A percentile compares a stretch with the other conserved stretches of the same genome.
Conservation (phyloP, 2,888 invertebrate species). For the Phrixothrix hirtus region DNA sequence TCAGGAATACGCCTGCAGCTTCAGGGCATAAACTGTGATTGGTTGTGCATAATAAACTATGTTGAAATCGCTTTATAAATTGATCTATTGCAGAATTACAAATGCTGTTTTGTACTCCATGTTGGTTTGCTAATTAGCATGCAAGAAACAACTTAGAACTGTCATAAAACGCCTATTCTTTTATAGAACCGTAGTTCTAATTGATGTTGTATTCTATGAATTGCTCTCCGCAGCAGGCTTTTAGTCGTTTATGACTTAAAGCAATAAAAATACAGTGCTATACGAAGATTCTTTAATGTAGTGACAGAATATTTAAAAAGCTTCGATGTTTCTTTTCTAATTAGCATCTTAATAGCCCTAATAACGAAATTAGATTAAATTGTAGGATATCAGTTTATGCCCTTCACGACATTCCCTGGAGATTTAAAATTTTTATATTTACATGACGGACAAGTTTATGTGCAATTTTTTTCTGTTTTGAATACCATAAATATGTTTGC, state of each 20-base stretch:
- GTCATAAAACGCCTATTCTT: conserved; percentile 23
- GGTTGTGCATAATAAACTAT: conserved; percentile 38
- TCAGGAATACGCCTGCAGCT: conserved; percentile 41
- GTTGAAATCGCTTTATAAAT: conserved; percentile 23
- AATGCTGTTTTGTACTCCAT: conserved; percentile 22
- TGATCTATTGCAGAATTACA: conserved; percentile 22
- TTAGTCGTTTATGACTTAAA: conserved; percentile 13
- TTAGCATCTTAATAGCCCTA: background rate
- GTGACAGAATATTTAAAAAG: background rate
- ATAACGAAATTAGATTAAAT: background rate
- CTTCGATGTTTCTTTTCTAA: background rate
- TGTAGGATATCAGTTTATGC: background rate
- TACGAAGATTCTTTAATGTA: background rate
- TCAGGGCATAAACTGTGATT: conserved; percentile 37
- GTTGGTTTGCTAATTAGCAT: conserved; percentile 25
- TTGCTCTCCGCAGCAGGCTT: conserved; percentile 18
- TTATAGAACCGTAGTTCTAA: conserved; percentile 22
- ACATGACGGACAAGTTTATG: background rate
- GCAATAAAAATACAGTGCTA: conserved; percentile 10
- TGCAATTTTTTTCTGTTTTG: background rate
- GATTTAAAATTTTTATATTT: background rate
- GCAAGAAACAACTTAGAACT: conserved; percentile 20
- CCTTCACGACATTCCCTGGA: background rate
- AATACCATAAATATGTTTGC: background rate
- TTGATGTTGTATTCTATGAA: conserved; percentile 21